Percentiles rank a stretch among this genome's conserved stretches.
These are phyloP conservation scores for Thamnophis sirtalis DNA, from an alignment of 2,113 vertebrate genomes.

Conservation along the genomic window DNA sequence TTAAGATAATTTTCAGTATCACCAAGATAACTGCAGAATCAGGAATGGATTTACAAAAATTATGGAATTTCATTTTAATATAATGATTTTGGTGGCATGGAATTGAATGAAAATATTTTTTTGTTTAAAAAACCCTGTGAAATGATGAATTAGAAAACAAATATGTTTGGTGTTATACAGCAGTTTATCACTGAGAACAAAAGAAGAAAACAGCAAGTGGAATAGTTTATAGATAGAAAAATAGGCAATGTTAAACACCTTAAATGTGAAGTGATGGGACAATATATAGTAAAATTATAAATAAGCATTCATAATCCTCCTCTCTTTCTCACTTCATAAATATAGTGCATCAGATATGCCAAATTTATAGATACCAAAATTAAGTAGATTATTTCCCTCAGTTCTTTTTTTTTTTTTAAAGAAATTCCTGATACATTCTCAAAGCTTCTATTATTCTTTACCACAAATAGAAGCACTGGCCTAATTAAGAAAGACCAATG, in stretches of 20 bases:
- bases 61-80: background rate
- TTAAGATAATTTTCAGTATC: conserved; percentile 11
- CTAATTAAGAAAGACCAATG: background rate
- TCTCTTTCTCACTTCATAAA: background rate
- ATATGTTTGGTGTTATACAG: conserved; percentile 5
- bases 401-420: background rate
- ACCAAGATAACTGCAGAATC: conserved; percentile 18
- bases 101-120: conserved; percentile 7
- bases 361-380: background rate
- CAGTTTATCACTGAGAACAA: conserved; percentile 7
- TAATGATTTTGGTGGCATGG: background rate
- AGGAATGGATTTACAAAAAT: conserved; percentile 4
- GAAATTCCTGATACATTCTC: background rate
- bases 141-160: conserved; percentile 8
- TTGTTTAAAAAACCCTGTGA: background rate
- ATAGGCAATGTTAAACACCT: conserved; percentile 8
- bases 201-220: conserved; percentile 5
- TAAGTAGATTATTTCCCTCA: background rate
- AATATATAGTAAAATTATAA: conserved; percentile 1
- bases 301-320: background rate
- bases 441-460: background rate
- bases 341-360: background rate
- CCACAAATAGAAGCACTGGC: background rate
- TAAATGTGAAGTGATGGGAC: background rate
- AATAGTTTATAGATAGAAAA: conserved; percentile 2